Conservation (phyloP, 2,888 invertebrate genomes). For the Thysanoteuthis rhombus region DNA sequence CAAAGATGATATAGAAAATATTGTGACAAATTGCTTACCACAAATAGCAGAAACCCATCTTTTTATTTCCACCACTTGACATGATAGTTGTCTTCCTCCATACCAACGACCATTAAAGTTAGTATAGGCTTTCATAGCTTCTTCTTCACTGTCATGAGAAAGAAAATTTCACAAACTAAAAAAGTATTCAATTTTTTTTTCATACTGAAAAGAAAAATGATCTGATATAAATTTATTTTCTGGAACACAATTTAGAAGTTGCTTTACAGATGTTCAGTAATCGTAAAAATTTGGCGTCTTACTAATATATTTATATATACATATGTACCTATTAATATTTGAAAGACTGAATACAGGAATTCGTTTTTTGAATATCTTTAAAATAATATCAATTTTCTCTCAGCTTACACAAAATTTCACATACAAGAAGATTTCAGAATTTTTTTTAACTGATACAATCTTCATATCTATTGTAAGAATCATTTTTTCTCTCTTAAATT, state of each 20-base stretch:
- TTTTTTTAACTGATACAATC: no score
- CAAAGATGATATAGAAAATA: background rate
- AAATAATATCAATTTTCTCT: no score
- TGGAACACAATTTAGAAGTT: background rate
- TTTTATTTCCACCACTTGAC: constrained; percentile 81
- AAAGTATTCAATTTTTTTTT: background rate
- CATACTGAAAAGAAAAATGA: background rate
- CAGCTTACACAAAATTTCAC: no score
- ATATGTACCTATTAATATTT: no score
- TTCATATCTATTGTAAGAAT: no score
- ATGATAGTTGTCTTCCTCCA: constrained; percentile 82
- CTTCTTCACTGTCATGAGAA: constrained; percentile 58
- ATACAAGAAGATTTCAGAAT: background rate
- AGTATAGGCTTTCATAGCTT: constrained; percentile 74
- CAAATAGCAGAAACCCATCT: constrained; percentile 90
- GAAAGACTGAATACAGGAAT: no score
- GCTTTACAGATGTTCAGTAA: no score
- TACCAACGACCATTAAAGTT: constrained; percentile 87
- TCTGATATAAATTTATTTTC: background rate
- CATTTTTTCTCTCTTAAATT: no score
- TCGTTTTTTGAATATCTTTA: no score
- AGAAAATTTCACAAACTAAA: background rate
- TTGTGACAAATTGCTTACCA: constrained; percentile 72
- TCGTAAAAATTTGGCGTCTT: no score
- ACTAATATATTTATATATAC: no score